Conservation (phyloP, 2,113 vertebrate genomes). For the Cinclus mexicanus region DNA sequence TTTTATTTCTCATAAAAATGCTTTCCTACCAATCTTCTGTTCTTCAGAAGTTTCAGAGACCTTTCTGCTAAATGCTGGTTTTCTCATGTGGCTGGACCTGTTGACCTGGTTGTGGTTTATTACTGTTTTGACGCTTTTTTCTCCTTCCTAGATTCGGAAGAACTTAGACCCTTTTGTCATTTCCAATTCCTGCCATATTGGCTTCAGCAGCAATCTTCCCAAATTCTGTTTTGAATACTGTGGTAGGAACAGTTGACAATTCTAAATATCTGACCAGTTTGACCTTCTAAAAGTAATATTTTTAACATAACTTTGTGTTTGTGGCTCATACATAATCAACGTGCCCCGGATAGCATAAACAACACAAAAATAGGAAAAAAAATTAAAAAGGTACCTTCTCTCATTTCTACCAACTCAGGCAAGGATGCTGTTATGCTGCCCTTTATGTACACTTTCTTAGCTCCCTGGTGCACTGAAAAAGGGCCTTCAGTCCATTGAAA, state of each 20-base stretch:
- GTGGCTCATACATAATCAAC: conserved; percentile 52
- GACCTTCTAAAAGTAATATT: conserved; percentile 61
- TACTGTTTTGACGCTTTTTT: conserved; percentile 62
- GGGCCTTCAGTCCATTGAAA: conserved; percentile 74
- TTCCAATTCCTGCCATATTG: conserved; percentile 61
- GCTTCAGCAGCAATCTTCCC: conserved; percentile 60
- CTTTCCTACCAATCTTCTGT: conserved; percentile 69
- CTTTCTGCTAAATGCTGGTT: conserved; percentile 65
- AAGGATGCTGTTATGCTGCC: conserved; percentile 69
- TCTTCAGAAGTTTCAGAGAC: conserved; percentile 75
- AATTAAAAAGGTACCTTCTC: background rate
- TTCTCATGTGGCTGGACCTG: conserved; percentile 59
- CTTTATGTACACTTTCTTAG: conserved; percentile 77
- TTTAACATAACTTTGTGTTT: conserved; percentile 51
- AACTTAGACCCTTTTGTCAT: conserved; percentile 55
- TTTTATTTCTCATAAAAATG: conserved; percentile 78
- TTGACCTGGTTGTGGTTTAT: conserved; percentile 69
- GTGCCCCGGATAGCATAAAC: background rate
- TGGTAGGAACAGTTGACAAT: conserved; percentile 42
- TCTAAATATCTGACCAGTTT: conserved; percentile 22
- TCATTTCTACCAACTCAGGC: conserved; percentile 65
- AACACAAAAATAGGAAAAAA: background rate
- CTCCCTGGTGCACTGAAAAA: conserved; percentile 75
- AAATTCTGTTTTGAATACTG: conserved; percentile 49
- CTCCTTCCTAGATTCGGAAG: conserved; percentile 65